Conservation (phyloP, 2,113 vertebrate genomes). For the Oreocharis arfaki region DNA sequence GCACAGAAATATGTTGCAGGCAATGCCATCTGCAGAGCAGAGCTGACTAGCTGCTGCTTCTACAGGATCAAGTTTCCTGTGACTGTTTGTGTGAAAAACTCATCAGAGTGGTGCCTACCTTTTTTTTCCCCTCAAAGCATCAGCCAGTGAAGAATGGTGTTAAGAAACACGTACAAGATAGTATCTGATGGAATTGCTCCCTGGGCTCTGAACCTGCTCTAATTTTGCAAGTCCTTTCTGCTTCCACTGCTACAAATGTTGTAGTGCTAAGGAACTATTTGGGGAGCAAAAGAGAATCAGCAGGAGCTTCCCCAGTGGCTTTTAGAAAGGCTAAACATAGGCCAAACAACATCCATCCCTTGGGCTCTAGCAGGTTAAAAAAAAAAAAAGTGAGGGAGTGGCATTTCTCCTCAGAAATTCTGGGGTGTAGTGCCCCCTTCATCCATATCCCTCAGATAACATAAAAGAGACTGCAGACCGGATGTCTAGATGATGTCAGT, state of each 20-base stretch:
- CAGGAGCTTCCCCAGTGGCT: background rate
- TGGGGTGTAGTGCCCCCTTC: background rate
- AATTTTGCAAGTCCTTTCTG: background rate
- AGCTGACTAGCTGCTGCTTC: slow-evolving; percentile 1
- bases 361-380: background rate
- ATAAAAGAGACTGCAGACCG: background rate
- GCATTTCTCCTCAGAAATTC: background rate
- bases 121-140: background rate
- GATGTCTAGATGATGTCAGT: background rate
- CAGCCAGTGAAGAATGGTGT: background rate
- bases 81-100: background rate
- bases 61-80: background rate
- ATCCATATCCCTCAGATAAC: background rate
- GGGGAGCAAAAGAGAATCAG: background rate
- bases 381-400: background rate
- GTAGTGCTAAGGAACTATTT: background rate
- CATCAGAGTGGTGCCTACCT: background rate
- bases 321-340: background rate
- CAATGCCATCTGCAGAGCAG: slow-evolving; percentile 52
- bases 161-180: background rate
- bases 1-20: slow-evolving; percentile 43
- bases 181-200: background rate
- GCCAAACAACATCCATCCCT: background rate
- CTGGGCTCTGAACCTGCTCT: background rate
- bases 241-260: background rate